phyloP scores from a whole-genome alignment of 1,140 invertebrate genomes.

The Medauroidea extradentata region DNA sequence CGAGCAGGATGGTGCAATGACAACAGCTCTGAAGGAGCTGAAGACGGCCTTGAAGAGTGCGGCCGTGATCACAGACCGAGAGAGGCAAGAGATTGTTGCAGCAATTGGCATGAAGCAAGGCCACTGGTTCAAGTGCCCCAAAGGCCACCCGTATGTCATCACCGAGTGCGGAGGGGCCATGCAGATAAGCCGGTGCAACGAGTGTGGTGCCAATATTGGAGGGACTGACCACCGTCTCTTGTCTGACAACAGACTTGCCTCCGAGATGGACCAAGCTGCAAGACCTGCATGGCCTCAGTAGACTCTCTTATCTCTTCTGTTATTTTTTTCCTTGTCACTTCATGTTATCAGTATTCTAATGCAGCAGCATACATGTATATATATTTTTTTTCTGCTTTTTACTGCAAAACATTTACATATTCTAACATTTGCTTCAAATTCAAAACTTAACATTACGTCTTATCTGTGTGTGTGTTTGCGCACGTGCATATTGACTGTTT shows the following conservation, averaged over 20 bases:
- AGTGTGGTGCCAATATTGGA: conserved; percentile 48
- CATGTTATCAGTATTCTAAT: too few species aligned
- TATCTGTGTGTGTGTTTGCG: too few species aligned
- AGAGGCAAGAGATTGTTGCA: conserved; percentile 42
- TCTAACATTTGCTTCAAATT: too few species aligned
- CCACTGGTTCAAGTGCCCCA: conserved; percentile 54
- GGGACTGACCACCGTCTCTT: conserved; percentile 42
- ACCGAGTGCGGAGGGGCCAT: conserved; percentile 53
- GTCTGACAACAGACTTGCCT: conserved; percentile 40
- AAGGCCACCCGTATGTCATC: conserved; percentile 53
- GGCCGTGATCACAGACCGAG: conserved; percentile 39
- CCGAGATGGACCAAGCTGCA: conserved; percentile 45
- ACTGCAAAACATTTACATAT: too few species aligned
- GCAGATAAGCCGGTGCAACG: conserved; percentile 40
- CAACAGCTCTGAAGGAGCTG: background rate
- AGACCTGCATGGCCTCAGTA: conserved; percentile 21
- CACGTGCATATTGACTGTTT: too few species aligned
- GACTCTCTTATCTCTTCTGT: too few species aligned
- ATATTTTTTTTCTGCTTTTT: too few species aligned
- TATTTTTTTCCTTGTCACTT: too few species aligned
- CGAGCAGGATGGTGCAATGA: background rate
- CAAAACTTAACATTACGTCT: too few species aligned
- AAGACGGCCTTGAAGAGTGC: background rate
- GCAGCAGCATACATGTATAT: too few species aligned
- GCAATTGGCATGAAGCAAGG: conserved; percentile 45